Base-by-base conservation (phyloP, 1,140 invertebrate genomes). In the Bombus confusus region DNA sequence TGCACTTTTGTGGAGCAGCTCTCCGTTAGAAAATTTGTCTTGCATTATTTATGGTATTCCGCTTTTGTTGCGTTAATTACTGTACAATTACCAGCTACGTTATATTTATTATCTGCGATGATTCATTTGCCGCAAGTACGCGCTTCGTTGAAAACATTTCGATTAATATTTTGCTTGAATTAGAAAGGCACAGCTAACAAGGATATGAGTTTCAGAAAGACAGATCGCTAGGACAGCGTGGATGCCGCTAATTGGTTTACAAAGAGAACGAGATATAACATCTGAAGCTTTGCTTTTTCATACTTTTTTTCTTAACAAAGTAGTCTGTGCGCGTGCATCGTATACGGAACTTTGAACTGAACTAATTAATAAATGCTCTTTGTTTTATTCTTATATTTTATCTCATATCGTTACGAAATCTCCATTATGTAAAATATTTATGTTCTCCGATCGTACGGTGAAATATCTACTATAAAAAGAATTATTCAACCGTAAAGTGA, bases 1-100 rank as follows among this genome's bases (percentile, higher is more conserved):
- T 77, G 76, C 43, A 57, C 41, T 83, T 83, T 83, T 77, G 18
- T 34, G 80, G 41, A 52, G 68, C 41, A 41, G 72, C 52, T 75
- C 22, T 66, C 37, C 66, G 71, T 6, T 75, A 76, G 80, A 52
- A 83, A 66, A 83, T 83, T 59, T 34, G 59, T 64, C 9, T 83
- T 34, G 22, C 25, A 76, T 77, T 83, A 83, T 57, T 57, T 47
- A 43, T 68, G 8, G 37, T 43, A 8, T 6, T 34, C 57, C 10
- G 13, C 6, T 31, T 73, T 22, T 66, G 41, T 82, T 47, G 22
- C 57, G 39, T n/a, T 77, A 83, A 83, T 77, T 83, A 74, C 22
- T 22, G 43, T 18, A 37, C 62, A 52, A 52, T 52, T 68, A 62
- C 31, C 9, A 22, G 12, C 9, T 15, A 5, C 31, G 10, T 28